Evolutionary conservation across 2,113 vertebrate species (phyloP), one percentile per base, ranked within the genome.

Genomic region (Apistogramma diplotaenia): DNA sequence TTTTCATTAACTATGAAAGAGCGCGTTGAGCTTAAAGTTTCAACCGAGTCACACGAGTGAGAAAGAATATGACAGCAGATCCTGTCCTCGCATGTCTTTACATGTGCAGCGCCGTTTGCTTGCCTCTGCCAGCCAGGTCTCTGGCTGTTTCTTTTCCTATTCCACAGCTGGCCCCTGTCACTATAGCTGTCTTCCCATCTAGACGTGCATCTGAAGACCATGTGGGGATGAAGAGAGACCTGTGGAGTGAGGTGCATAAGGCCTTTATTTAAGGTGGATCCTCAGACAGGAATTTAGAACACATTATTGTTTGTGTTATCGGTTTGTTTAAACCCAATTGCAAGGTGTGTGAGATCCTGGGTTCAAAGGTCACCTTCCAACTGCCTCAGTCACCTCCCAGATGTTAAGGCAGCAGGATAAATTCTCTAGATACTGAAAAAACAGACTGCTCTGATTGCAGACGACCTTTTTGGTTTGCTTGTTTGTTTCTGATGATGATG

Each of bases 131-230:
- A 1, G 94, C 94, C 51, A 96, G 85, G 71, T 95, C 94, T 80
- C 82, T 94, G 3, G 91, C 95, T 0, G 93, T 95, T 84, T 95
- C 94, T 84, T 96, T 96, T 78, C 95, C 95, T 76, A 96, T 94
- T 67, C 95, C 95, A 5, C 73, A 61, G 78, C 95, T 96, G 49
- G 88, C 93, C 5, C 94, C 94, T 0, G 95, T 96, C 15, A 95
- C 82, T 33, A 96, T 86, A 4, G 93, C 94, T 0, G 91, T 96
- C 84, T 94, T 95, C 54, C 95, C 95, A 16, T 96, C 94, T 31
- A 95, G 87, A 40, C 76, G 60, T 16, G 86, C 84, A 58, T 95
- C 90, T 23, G 94, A 95, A 2, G 92, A 91, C 91, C 93, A 95
- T 9, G 87, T 83, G 19, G 85, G 73, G n/a, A 77, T 3, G 55